These are phyloP conservation scores for Crotalus tigris DNA, from an alignment of 2,113 vertebrate species.

Conservation along the genomic window DNA sequence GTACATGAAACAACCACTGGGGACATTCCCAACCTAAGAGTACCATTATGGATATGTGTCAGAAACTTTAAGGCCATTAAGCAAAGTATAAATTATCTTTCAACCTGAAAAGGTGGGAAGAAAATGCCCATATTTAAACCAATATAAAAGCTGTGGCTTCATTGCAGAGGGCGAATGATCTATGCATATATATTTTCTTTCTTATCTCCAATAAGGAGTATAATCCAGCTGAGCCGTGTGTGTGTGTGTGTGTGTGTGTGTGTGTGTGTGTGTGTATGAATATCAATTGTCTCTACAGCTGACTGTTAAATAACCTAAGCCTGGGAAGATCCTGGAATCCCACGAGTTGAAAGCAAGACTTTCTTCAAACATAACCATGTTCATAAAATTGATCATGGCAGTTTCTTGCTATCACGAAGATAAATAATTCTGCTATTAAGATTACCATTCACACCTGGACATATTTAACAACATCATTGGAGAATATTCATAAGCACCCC, in stretches of 20 bases:
- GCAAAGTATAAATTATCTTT: too few species aligned
- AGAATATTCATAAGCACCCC: conserved; percentile 13
- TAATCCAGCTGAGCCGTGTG: not conserved
- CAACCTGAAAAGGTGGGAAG: too few species aligned
- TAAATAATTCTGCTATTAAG: conserved; percentile 24
- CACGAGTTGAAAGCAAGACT: not conserved
- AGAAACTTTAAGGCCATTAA: too few species aligned
- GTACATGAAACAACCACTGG: too few species aligned
- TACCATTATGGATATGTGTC: too few species aligned
- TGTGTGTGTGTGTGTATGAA: not conserved
- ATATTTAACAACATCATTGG: conserved; percentile 23
- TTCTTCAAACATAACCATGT: not conserved
- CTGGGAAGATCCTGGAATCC: not conserved
- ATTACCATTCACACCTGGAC: conserved; percentile 6
- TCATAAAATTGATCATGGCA: conserved; percentile 13
- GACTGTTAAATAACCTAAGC: not conserved
- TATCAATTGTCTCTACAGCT: not conserved
- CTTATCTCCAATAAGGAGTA: not conserved
- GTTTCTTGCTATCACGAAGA: conserved; percentile 24
- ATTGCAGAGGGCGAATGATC: not conserved
- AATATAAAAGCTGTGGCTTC: too few species aligned
- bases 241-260: not conserved
- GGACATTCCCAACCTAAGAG: too few species aligned
- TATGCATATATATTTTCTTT: not conserved
- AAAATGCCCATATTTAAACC: too few species aligned